Evolutionary conservation across 2,113 vertebrate species (phyloP), one percentile per base, ranked within the genome.

Genomic region (Psilopogon haemacephalus): DNA sequence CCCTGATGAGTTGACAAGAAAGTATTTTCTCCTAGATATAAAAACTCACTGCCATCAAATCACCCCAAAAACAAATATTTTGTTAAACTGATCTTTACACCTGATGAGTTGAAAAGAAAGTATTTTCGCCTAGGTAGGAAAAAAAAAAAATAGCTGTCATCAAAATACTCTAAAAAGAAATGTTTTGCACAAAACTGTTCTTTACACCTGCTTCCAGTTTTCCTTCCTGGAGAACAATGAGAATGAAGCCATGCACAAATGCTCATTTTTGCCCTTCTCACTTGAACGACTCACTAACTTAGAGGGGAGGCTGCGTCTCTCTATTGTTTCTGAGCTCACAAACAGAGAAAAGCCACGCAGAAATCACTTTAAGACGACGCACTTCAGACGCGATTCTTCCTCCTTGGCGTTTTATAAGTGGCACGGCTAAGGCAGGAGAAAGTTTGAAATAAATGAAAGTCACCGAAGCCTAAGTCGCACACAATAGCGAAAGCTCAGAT

Each of bases 391-490:
- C 84, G 65, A 92, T 78, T 83, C 15, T 73, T 11, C 27, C 33
- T 27, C 59, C 73, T 93, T 46, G 13, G 78, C 95, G 95, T 85
- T 95, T 73, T 87, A 50, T n/a, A 84, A 60, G 24, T 71, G 67
- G 59, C 86, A 94, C 4, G 44, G 72, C 73, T 91, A 94, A 96
- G 74, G 93, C 81, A 75, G 65, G 94, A 95, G 94, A 95, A 98
- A 94, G 80, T 97, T 98, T 93, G 93, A 91, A 82, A 94, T 90
- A 96, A 96, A 97, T 94, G 88, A 94, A 97, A 97, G 76, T 91
- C 92, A 97, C 68, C 91, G 94, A 96, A 94, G 97, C 96, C 95
- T 96, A 96, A 97, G 97, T 96, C 93, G 93, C 74, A 84, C 76
- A 96, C 95, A 95, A 95, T 89, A 86, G 93, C 86, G 89, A 97